A percentile compares a stretch with the other conserved stretches of the same genome.
Conservation (phyloP, 1,140 invertebrate species). For the Scaptomyza hsui region DNA sequence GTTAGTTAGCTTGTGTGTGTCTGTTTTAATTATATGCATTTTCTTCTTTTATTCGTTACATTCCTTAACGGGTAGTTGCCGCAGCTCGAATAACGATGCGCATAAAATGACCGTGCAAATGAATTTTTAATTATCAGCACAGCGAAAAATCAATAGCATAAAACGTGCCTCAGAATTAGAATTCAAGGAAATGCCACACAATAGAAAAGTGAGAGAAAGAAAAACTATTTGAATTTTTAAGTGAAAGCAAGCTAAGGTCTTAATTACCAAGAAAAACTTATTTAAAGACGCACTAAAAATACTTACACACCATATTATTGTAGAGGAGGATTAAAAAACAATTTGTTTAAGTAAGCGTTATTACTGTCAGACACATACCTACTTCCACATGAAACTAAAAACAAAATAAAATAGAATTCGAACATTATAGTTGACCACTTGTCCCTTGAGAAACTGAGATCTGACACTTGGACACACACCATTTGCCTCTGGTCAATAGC, state of each 20-base stretch:
- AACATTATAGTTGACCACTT: neutral
- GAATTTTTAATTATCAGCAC: slow-evolving; percentile 78
- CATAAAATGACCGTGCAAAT: slow-evolving; percentile 59
- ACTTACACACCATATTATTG: too few species aligned
- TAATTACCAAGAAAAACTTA: neutral
- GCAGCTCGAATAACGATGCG: slow-evolving; percentile 29
- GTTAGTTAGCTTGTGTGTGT: slow-evolving; percentile 20
- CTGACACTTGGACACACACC: slow-evolving; percentile 4
- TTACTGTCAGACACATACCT: neutral
- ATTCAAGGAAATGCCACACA: slow-evolving; percentile 28
- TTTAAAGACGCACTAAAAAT: too few species aligned
- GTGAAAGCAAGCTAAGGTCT: neutral
- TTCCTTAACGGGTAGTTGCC: slow-evolving; percentile 49
- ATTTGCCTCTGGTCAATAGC: slow-evolving; percentile 14
- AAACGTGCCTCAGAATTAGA: slow-evolving; percentile 46
- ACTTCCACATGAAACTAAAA: neutral
- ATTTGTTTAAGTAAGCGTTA: neutral
- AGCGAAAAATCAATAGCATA: slow-evolving; percentile 65
- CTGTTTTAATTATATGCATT: slow-evolving; percentile 80
- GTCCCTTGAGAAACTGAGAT: neutral
- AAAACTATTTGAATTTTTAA: slow-evolving; percentile 10
- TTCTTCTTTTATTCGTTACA: slow-evolving; percentile 55
- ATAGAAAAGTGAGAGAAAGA: slow-evolving; percentile 1
- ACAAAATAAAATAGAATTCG: neutral
- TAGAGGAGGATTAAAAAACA: neutral